phyloP scores from a whole-genome alignment of 1,140 invertebrate species.

The Drosophila miranda region DNA sequence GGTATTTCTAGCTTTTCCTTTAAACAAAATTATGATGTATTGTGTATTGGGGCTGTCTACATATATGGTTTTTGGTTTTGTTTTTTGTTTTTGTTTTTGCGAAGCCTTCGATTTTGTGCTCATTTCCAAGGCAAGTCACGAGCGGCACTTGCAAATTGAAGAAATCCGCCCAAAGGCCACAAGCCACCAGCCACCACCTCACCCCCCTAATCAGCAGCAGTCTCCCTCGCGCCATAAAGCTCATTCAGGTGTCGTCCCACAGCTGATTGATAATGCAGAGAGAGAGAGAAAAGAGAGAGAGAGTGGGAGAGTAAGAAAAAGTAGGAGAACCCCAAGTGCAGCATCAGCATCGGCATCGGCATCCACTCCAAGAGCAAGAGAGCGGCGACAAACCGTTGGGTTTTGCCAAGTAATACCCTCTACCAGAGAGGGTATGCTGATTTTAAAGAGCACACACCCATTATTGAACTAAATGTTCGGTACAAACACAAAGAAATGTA shows the following conservation, averaged over 20 bases:
- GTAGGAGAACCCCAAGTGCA: too few species aligned
- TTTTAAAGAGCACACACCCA: too few species aligned
- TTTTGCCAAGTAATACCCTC: too few species aligned
- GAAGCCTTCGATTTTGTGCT: constrained; percentile 49
- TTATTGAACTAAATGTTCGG: too few species aligned
- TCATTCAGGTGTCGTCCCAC: constrained; percentile 29
- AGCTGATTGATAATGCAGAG: constrained; percentile 57
- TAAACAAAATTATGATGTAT: background rate
- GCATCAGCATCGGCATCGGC: too few species aligned
- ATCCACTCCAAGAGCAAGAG: too few species aligned
- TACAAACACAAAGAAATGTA: too few species aligned
- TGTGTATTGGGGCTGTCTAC: background rate
- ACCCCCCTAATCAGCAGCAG: too few species aligned
- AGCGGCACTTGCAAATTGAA: constrained; percentile 71
- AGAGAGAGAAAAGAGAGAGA: constrained; percentile 7
- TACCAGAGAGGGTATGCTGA: too few species aligned
- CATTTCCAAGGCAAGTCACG: constrained; percentile 77
- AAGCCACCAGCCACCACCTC: background rate
- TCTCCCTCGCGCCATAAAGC: constrained; percentile 3
- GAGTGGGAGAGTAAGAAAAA: too few species aligned
- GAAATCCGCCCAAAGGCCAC: constrained; percentile 53
- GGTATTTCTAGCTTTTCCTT: constrained; percentile 3
- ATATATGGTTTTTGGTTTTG: constrained; percentile 2
- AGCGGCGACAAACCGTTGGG: too few species aligned
- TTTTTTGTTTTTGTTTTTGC: constrained; percentile 20